Evolutionary conservation across 2,888 invertebrate genomes (phyloP).

Genomic region (Oxyscelio sp.): DNA sequence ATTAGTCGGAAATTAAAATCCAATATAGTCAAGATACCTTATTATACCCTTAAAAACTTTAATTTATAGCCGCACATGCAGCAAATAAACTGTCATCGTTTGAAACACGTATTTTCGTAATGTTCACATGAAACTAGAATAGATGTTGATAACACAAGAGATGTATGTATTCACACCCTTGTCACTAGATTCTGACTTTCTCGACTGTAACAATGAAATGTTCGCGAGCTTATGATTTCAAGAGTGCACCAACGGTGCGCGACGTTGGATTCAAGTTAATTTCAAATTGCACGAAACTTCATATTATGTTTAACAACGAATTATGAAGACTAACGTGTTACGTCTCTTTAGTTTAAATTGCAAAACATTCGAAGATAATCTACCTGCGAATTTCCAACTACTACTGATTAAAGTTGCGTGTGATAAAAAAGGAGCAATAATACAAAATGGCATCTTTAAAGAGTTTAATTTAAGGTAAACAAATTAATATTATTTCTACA

Average conservation of each 20-base stretch:
- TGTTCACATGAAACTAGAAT: conserved; percentile 49
- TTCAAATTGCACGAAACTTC: conserved; percentile 63
- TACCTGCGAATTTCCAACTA: no score
- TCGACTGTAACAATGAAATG: conserved; percentile 65
- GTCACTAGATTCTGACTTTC: conserved; percentile 60
- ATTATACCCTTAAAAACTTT: conserved; percentile 46
- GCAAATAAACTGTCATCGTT: conserved; percentile 47
- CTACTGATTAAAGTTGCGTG: no score
- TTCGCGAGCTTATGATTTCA: conserved; percentile 58
- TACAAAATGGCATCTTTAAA: no score
- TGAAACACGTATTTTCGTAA: conserved; percentile 17
- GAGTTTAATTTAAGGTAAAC: no score
- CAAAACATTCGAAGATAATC: conserved; percentile 19
- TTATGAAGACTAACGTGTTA: conserved; percentile 50
- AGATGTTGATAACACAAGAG: conserved; percentile 42
- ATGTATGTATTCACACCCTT: conserved; percentile 59
- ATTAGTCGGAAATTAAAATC: no score
- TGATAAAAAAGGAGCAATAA: no score
- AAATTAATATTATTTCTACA: no score
- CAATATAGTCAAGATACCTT: conserved; percentile 8
- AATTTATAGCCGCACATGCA: neutral
- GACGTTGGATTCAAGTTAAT: conserved; percentile 62
- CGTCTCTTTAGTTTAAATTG: conserved; percentile 38
- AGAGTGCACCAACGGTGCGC: conserved; percentile 42
- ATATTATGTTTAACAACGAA: conserved; percentile 46